Base-by-base conservation (phyloP, 1,140 invertebrate genomes). In the Steinernema khuongi region DNA sequence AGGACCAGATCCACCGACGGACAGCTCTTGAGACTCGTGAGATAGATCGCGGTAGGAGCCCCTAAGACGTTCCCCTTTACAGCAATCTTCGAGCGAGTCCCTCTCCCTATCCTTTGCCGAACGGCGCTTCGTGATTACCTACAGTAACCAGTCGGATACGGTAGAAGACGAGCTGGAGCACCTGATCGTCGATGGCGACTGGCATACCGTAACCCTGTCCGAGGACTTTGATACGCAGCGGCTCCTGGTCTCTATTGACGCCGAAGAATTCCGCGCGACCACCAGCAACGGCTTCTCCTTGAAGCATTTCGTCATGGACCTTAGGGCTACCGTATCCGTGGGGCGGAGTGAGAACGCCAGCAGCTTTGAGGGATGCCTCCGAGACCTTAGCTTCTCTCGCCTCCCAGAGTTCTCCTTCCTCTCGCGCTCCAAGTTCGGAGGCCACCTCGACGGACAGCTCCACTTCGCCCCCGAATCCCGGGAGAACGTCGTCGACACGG, bases 341-440 rank as follows among this genome's bases (percentile, higher is more conserved):
- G 78, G 78, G 22, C 22, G 60, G n/a, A 71, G 36, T n/a, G 2
- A 22, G 4, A 50, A 44, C 19, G n/a, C 29, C 14, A 32, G 50
- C 22, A 73, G 74, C n/a, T 76, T 74, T 68, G 89, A 94, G 87
- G 96, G 95, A 1, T 97, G 95, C 84, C 85, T 97, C 72, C 90
- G 91, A n/a, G 93, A 95, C 85, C 90, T 94, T 29, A 89, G 93
- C 74, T 90, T 97, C 71, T 92, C 92, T 18, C 89, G 89, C 43
- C 88, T 94, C 74, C 88, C 96, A 19, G 85, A 96, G 36, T 93
- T 94, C n/a, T 97, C 92, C 85, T 96, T 94, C 85, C 89, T 90
- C 1, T 78, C 77, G 28, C 43, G 71, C 11, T 77, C 85, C 32
- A 78, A 29, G 26, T 78, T 30, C 11, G 75, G 26, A 1, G 36